Conservation (phyloP, 2,888 invertebrate genomes). For the Luffia ferchaultella region DNA sequence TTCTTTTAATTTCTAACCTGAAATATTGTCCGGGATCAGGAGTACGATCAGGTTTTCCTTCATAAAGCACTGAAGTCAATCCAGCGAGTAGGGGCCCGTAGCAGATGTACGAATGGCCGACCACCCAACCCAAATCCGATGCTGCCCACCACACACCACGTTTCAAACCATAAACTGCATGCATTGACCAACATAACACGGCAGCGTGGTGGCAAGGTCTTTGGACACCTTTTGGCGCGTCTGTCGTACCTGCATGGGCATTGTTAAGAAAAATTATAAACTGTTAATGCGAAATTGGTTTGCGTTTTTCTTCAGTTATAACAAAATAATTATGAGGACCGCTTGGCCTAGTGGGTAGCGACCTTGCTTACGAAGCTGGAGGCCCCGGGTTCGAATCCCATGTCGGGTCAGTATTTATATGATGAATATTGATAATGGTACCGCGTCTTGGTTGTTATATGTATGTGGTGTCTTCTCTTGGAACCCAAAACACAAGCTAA, state of each 20-base stretch:
- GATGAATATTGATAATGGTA: too few species aligned
- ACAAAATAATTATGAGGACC: too few species aligned
- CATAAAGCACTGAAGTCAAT: conserved; percentile 83
- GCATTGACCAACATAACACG: conserved; percentile 85
- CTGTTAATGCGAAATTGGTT: too few species aligned
- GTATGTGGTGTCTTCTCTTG: too few species aligned
- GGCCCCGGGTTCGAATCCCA: too few species aligned
- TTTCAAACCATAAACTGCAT: conserved; percentile 79
- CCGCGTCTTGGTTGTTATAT: too few species aligned
- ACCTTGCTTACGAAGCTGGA: too few species aligned
- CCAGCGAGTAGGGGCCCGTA: conserved; percentile 89
- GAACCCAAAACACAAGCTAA: too few species aligned
- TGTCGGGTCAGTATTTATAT: too few species aligned
- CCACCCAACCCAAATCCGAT: conserved; percentile 92
- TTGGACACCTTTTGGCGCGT: conserved; percentile 74
- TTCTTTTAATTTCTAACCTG: conserved; percentile 73
- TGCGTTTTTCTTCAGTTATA: too few species aligned
- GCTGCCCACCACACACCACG: conserved; percentile 92
- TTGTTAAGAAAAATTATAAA: too few species aligned
- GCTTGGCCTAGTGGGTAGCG: too few species aligned
- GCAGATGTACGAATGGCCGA: conserved; percentile 94
- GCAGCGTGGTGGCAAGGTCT: conserved; percentile 91
- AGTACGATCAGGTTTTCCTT: conserved; percentile 95
- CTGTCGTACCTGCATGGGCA: conserved; percentile 67
- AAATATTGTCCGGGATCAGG: conserved; percentile 94